Conservation (phyloP, 2,888 invertebrate genomes). For the Thymelicus lineola region DNA sequence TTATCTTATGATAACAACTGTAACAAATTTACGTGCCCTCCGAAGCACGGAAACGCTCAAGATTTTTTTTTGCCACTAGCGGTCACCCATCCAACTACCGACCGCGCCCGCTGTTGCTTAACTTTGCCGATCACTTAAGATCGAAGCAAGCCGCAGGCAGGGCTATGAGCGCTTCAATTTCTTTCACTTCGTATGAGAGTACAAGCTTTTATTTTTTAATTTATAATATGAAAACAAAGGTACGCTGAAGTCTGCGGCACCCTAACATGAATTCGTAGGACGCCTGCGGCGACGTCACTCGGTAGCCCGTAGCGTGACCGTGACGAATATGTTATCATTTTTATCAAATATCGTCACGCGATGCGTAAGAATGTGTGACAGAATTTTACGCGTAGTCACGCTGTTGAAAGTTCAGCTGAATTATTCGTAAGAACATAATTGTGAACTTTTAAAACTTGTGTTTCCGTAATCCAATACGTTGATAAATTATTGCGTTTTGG, state of each 20-base stretch:
- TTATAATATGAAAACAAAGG: neutral
- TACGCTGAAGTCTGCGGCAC: neutral
- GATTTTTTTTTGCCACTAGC: too few species aligned
- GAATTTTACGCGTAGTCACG: constrained; percentile 27
- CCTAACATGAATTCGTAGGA: constrained; percentile 15
- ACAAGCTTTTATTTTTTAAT: too few species aligned
- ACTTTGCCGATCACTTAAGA: too few species aligned
- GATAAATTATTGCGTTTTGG: neutral
- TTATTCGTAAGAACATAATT: constrained; percentile 3
- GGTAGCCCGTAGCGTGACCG: constrained; percentile 8
- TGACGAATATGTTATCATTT: constrained; percentile 19
- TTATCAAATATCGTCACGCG: constrained; percentile 31
- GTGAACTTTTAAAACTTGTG: neutral
- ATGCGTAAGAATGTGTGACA: constrained; percentile 32
- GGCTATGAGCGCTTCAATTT: too few species aligned
- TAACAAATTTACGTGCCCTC: too few species aligned
- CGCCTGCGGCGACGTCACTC: constrained; percentile 22
- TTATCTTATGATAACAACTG: too few species aligned
- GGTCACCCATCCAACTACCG: too few species aligned
- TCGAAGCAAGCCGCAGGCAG: too few species aligned
- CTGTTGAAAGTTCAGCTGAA: constrained; percentile 11
- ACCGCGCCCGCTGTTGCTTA: too few species aligned
- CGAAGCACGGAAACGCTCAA: too few species aligned
- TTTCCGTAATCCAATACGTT: neutral
- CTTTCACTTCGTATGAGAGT: too few species aligned